Evolutionary conservation across 2,888 invertebrate genomes (phyloP).

Genomic region (Orchestes rusci): DNA sequence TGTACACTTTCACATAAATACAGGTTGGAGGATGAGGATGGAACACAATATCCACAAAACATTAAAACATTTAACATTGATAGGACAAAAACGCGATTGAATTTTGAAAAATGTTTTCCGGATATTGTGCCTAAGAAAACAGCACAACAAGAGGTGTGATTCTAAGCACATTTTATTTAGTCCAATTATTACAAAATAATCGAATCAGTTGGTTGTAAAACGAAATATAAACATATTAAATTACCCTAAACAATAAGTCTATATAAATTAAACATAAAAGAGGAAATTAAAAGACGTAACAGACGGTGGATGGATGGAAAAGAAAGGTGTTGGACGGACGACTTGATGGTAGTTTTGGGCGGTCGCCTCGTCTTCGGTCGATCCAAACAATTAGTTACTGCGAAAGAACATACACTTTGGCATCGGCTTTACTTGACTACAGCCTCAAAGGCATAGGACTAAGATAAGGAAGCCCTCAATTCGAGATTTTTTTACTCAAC

Average conservation of each 20-base stretch:
- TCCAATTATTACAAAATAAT: conserved; percentile 39
- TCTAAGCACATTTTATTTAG: conserved; percentile 31
- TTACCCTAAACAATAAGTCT: conserved; percentile 29
- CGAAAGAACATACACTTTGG: conserved; percentile 39
- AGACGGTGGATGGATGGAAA: conserved; percentile 35
- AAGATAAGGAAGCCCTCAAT: conserved; percentile 45
- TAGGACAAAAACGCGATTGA: conserved; percentile 4
- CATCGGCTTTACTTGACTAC: conserved; percentile 37
- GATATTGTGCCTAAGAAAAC: conserved; percentile 27
- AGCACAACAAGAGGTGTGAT: too few relatives aligned
- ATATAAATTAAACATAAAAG: conserved; percentile 36
- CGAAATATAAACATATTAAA: conserved; percentile 27
- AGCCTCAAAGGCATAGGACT: too few relatives aligned
- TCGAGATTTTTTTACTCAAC: conserved; percentile 23
- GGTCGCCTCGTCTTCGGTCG: conserved; percentile 34
- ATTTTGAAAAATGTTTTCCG: conserved; percentile 22
- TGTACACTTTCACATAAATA: conserved; percentile 16
- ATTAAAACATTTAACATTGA: conserved; percentile 10
- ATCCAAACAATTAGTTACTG: conserved; percentile 37
- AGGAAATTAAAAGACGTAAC: conserved; percentile 16
- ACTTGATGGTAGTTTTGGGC: conserved; percentile 31
- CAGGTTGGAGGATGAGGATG: conserved; percentile 4
- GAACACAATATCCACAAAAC: conserved; percentile 32
- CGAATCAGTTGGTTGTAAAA: conserved; percentile 32
- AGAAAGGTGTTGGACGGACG: conserved; percentile 33